Conservation (phyloP, 2,888 invertebrate species). For the Noctua janthina region DNA sequence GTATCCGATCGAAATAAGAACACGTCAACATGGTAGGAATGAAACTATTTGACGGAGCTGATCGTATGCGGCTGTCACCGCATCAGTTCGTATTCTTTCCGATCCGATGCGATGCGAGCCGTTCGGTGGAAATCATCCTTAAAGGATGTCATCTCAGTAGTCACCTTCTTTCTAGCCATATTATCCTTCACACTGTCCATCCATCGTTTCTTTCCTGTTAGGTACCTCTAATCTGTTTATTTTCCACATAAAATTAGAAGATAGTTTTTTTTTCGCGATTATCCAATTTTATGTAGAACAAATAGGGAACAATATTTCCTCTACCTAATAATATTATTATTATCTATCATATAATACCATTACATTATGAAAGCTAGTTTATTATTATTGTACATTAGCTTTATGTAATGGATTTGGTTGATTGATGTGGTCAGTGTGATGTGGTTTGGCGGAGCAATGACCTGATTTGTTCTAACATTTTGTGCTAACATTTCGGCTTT, state of each 20-base stretch:
- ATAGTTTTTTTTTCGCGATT: too few species aligned
- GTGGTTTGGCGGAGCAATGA: slow-evolving; percentile 38
- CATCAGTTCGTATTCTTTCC: too few species aligned
- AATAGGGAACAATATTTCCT: not conserved
- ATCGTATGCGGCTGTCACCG: too few species aligned
- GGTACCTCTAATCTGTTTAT: not conserved
- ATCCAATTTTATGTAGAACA: not conserved
- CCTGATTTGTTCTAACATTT: slow-evolving; percentile 14
- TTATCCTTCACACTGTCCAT: too few species aligned
- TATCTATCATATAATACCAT: not conserved
- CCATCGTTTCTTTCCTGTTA: too few species aligned
- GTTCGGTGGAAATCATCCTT: too few species aligned
- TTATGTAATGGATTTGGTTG: slow-evolving; percentile 33
- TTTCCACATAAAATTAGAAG: not conserved
- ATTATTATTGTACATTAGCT: slow-evolving; percentile 26
- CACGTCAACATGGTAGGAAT: too few species aligned
- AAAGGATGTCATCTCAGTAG: too few species aligned
- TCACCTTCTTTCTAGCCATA: too few species aligned
- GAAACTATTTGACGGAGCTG: too few species aligned
- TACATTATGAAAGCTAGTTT: not conserved
- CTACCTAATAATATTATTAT: not conserved
- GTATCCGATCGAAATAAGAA: too few species aligned
- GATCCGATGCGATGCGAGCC: too few species aligned
- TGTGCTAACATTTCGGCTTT: not conserved
- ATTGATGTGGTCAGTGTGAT: slow-evolving; percentile 47